Conservation (phyloP, 1,140 invertebrate species). For the Trichonephila clavipes region DNA sequence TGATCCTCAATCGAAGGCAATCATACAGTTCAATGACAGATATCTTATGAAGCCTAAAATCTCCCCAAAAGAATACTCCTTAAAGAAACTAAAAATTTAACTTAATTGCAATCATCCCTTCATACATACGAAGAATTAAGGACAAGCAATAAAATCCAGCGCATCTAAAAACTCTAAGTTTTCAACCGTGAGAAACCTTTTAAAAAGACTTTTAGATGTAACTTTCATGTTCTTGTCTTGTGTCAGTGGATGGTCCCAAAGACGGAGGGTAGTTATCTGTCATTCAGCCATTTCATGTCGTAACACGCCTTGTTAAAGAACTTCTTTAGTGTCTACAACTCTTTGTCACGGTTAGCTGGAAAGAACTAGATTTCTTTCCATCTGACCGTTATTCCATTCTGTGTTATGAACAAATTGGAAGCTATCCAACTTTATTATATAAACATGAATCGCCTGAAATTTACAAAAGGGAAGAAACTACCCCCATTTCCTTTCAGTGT, state of each 20-base stretch:
- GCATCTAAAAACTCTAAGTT: not conserved
- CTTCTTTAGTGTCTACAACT: conserved; percentile 7
- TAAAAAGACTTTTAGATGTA: not conserved
- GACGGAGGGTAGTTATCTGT: conserved; percentile 18
- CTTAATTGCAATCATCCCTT: not conserved
- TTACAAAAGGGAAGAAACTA: not conserved
- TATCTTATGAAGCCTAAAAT: too few species aligned
- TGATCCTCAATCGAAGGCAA: too few species aligned
- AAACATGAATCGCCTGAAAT: not conserved
- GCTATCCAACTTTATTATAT: conserved; percentile 12
- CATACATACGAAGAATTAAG: not conserved
- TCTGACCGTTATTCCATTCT: not conserved
- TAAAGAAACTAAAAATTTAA: not conserved
- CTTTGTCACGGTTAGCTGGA: not conserved
- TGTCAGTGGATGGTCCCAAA: not conserved
- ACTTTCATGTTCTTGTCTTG: not conserved
- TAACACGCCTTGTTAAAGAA: conserved; percentile 34
- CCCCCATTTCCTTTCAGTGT: not conserved
- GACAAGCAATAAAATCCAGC: too few species aligned
- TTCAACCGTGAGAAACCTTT: not conserved
- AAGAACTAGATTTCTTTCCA: conserved; percentile 3
- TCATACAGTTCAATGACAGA: too few species aligned
- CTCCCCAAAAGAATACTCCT: too few species aligned
- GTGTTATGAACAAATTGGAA: not conserved
- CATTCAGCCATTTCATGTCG: conserved; percentile 34